Evolutionary conservation across 2,888 invertebrate genomes (phyloP), one percentile per base, ranked within the genome.

Genomic region (Patella depressa): DNA sequence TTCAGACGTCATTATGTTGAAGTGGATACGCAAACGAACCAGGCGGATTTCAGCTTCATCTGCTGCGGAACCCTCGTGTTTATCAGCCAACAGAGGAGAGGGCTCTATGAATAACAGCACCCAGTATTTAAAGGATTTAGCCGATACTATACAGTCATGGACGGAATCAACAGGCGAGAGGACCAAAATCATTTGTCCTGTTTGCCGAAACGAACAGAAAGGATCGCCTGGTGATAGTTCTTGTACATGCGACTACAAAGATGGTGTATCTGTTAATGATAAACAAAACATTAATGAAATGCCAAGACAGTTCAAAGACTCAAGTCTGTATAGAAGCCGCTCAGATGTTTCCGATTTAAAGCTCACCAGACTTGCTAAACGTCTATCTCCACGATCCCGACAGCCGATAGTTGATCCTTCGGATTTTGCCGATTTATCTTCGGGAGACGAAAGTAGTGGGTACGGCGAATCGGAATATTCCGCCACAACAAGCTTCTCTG

Each of bases 1-100:
- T 65, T 65, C 65, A 65, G 65, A 65, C n/a, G 19, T 24, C 65
- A 65, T 19, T 24, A 65, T 65, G 65, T 14, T 65, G 65, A 65
- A 65, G 65, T 65, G 65, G 65, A 65, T 65, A 3, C 19, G 24
- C 19, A 65, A 65, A 65, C 19, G 65, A 65, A 65, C 65, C 24
- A 19, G 65, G 17, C 65, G 65, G 19, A 9, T 3, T 19, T 65
- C 65, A 65, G 24, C 24, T 24, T 24, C 65, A 14, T 65, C 19
- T 65, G 24, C 2, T 65, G 65, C 12, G 24, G 65, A 65, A 12
- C 65, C 65, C 1, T 24, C 65, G 19, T 65, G 65, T 14, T 65
- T 65, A 11, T 65, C 65, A 12, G 65, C 24, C 15, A 12, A 2
- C 1, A 24, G 14, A 4, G 65, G 24, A 19, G 24, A 19, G 3